phyloP scores from a whole-genome alignment of 2,113 vertebrate genomes.

The Rhineura floridana region DNA sequence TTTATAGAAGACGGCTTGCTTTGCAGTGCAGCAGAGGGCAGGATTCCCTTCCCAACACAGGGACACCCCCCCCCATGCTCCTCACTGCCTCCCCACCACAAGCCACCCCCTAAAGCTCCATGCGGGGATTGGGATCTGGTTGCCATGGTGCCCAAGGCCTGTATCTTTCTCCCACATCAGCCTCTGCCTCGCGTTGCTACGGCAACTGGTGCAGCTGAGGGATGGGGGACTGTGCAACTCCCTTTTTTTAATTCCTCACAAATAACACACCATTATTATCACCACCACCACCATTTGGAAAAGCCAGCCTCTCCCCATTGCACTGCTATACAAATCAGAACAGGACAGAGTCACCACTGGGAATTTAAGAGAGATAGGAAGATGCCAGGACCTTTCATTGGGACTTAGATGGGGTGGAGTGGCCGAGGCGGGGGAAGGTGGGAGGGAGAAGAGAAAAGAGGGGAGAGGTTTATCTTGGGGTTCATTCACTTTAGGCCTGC shows the following conservation, averaged over 20 bases:
- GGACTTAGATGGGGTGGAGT: not conserved
- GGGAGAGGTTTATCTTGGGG: not conserved
- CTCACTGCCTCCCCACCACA: not conserved
- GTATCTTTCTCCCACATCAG: constrained; percentile 7
- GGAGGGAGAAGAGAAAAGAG: not conserved
- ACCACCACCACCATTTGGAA: not conserved
- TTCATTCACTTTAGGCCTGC: not conserved
- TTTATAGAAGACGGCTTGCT: not conserved
- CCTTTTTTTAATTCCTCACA: not conserved
- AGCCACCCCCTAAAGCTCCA: not conserved
- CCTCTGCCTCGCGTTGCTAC: constrained; percentile 19
- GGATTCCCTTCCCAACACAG: not conserved
- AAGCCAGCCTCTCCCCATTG: not conserved
- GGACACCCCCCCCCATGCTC: not conserved
- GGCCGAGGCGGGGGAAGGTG: too few species aligned
- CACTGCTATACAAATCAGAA: not conserved
- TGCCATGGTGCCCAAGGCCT: constrained; percentile 26
- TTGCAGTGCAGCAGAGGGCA: not conserved
- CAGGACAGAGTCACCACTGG: too few species aligned
- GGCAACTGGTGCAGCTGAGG: constrained; percentile 18
- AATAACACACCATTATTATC: too few species aligned
- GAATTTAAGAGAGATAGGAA: not conserved
- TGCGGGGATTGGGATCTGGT: not conserved
- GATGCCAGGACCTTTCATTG: not conserved
- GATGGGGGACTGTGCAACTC: not conserved